Percentiles rank a stretch among this genome's conserved stretches.
Evolutionary conservation across 1,140 invertebrate genomes (phyloP).

Genomic region (Amphibalanus amphitrite): DNA sequence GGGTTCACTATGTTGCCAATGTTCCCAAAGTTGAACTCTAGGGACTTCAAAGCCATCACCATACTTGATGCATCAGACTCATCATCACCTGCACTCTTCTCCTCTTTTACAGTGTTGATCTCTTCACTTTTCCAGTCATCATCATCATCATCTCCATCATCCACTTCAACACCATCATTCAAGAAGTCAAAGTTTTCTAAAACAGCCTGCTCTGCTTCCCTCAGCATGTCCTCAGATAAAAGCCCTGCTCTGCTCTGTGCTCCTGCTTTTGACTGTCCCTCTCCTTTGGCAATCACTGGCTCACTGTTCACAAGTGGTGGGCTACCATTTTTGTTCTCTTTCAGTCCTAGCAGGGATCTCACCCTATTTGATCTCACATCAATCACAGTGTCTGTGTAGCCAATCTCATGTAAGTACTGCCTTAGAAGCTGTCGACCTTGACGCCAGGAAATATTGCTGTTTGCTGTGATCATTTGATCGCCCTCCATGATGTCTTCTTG

Average conservation of each 20-base stretch:
- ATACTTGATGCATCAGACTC: neutral
- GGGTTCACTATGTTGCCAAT: neutral
- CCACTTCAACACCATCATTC: slow-evolving; percentile 64
- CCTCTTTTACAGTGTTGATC: neutral
- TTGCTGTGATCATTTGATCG: slow-evolving; percentile 26
- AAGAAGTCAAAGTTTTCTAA: slow-evolving; percentile 94
- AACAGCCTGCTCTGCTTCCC: slow-evolving; percentile 79
- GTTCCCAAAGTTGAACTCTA: neutral
- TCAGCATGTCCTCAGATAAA: slow-evolving; percentile 54
- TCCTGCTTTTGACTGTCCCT: neutral
- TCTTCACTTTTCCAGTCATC: slow-evolving; percentile 22
- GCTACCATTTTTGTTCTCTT: slow-evolving; percentile 31
- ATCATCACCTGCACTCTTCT: neutral
- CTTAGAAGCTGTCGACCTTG: slow-evolving; percentile 84
- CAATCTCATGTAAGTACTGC: slow-evolving; percentile 93
- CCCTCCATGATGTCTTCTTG: slow-evolving; percentile 41
- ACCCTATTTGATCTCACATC: slow-evolving; percentile 94
- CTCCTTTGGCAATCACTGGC: neutral
- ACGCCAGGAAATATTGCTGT: slow-evolving; percentile 67
- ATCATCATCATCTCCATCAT: slow-evolving; percentile 57
- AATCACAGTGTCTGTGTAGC: slow-evolving; percentile 97
- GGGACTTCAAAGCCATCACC: neutral
- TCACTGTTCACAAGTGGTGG: neutral
- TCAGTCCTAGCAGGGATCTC: slow-evolving; percentile 70
- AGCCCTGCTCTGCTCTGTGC: slow-evolving; percentile 18